phyloP scores from a whole-genome alignment of 2,113 vertebrate genomes.

The Ctenomys sociabilis region DNA sequence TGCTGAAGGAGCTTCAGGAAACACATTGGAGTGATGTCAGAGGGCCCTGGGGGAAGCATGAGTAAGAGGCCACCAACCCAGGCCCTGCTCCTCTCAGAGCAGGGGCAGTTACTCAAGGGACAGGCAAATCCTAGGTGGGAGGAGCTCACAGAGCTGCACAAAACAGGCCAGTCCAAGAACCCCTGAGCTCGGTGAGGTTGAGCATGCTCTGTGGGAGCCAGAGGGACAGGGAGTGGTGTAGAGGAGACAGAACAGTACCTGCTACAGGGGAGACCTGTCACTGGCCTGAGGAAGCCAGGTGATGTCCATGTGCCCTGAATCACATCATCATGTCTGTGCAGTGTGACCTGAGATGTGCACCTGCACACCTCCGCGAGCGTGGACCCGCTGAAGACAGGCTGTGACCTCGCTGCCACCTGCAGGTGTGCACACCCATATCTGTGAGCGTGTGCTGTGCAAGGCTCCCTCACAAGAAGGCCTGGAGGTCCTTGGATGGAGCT shows the following conservation, averaged over 20 bases:
- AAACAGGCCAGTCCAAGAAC: too few species aligned
- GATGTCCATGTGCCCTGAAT: too few species aligned
- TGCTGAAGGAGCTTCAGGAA: background rate
- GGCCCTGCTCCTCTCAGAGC: background rate
- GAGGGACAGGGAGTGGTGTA: too few species aligned
- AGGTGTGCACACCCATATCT: too few species aligned
- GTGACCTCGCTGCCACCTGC: background rate
- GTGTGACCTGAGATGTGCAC: background rate
- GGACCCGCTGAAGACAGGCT: background rate
- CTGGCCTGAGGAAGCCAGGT: background rate
- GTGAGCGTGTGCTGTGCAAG: background rate
- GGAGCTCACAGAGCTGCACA: background rate
- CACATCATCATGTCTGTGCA: background rate
- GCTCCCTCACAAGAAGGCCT: background rate
- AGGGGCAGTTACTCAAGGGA: too few species aligned
- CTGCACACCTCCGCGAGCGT: background rate
- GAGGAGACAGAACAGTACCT: background rate
- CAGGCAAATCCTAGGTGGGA: background rate
- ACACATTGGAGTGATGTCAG: too few species aligned
- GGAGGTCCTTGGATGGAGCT: background rate
- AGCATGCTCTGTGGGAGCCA: background rate
- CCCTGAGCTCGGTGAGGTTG: background rate
- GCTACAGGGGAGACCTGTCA: background rate
- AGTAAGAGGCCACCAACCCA: background rate
- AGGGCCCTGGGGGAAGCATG: background rate